These are phyloP conservation scores for Drosophila pseudoananassae DNA, from an alignment of 1,140 invertebrate genomes.

Conservation along the genomic window DNA sequence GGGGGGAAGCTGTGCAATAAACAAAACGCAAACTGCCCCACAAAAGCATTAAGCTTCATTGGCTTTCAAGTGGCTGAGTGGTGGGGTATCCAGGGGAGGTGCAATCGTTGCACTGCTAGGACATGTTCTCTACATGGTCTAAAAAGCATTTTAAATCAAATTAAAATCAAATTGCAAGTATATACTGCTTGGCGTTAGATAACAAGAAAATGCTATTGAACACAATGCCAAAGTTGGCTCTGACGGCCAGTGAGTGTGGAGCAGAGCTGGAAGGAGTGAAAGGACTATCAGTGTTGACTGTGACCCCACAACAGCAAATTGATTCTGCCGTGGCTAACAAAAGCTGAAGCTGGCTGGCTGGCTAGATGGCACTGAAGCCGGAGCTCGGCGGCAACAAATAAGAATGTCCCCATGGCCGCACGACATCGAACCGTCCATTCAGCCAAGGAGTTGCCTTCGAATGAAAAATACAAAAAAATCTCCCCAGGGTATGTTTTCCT, in stretches of 20 bases:
- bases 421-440: constrained; percentile 36
- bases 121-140: constrained; percentile 53
- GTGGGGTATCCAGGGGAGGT: background rate
- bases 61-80: constrained; percentile 47
- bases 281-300: constrained; percentile 36
- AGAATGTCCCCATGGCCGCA: constrained; percentile 25
- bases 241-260: background rate
- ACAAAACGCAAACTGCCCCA: constrained; percentile 45
- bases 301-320: constrained; percentile 59
- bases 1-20: constrained; percentile 19
- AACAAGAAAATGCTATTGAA: constrained; percentile 71
- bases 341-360: constrained; percentile 30
- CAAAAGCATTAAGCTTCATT: constrained; percentile 70
- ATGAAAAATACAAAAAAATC: constrained; percentile 32
- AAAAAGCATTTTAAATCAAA: constrained; percentile 80
- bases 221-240: constrained; percentile 34
- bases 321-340: constrained; percentile 66
- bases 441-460: constrained; percentile 48
- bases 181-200: constrained; percentile 47
- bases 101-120: constrained; percentile 13
- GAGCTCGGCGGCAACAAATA: background rate
- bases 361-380: background rate
- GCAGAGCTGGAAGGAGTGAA: constrained; percentile 8
- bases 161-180: constrained; percentile 75
- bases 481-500: constrained; percentile 8